Percentiles rank a stretch among this genome's conserved stretches.
Conservation (phyloP, 1,140 invertebrate genomes). For the Drosophila tropicalis region DNA sequence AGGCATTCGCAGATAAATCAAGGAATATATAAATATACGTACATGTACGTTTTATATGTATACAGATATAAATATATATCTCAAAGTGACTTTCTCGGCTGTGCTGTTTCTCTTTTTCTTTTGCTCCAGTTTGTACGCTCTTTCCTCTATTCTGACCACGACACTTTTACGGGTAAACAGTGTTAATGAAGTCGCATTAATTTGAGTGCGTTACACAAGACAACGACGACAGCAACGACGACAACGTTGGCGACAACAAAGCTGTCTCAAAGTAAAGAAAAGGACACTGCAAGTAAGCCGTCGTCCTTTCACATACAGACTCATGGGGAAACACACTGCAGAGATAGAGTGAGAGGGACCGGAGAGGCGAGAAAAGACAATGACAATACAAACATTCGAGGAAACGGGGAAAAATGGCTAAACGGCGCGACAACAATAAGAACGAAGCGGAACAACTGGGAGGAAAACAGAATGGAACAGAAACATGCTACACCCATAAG, state of each 20-base stretch:
- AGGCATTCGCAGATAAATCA: slow-evolving; percentile 5
- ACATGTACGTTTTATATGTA: not conserved
- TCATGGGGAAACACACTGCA: not conserved
- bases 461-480: not conserved
- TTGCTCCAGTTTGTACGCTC: slow-evolving; percentile 7
- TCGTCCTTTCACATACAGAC: slow-evolving; percentile 17
- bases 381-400: slow-evolving; percentile 68
- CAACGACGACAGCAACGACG: slow-evolving; percentile 30
- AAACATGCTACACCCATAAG: slow-evolving; percentile 14
- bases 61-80: too few species aligned
- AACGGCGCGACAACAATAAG: slow-evolving; percentile 38
- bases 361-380: slow-evolving; percentile 43
- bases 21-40: not conserved
- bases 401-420: slow-evolving; percentile 65
- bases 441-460: not conserved
- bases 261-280: slow-evolving; percentile 35
- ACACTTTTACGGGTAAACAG: slow-evolving; percentile 74
- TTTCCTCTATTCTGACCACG: slow-evolving; percentile 32
- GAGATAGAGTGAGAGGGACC: not conserved
- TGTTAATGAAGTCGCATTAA: slow-evolving; percentile 81
- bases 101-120: slow-evolving; percentile 43
- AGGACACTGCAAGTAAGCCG: slow-evolving; percentile 33
- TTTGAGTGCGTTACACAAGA: slow-evolving; percentile 72
- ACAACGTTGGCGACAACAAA: slow-evolving; percentile 37
- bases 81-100: slow-evolving; percentile 14